Evolutionary conservation across 2,888 invertebrate genomes (phyloP), one percentile per base, ranked within the genome.

Genomic region (Cylindroiulus punctatus): DNA sequence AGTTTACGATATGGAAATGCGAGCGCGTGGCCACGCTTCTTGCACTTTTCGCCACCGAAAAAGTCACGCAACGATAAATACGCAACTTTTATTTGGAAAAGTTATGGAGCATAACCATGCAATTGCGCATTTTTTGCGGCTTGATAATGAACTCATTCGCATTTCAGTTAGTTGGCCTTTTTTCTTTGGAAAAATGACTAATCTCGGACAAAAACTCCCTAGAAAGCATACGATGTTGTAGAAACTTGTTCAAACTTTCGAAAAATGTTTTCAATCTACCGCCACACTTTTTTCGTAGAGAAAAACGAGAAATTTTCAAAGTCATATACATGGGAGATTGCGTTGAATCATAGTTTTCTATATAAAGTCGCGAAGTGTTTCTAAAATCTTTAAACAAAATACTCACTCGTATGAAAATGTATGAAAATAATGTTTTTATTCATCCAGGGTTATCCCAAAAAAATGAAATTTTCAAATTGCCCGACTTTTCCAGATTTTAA

Each of bases 121-220:
- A 76, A 76, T 76, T 30, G 76, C 76, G 30, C 26, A 14, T 30
- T 76, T 76, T 65, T 76, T 76, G 10, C 76, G 5, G 12, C 30
- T 30, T 76, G 76, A 14, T 76, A 76, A 76, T 76, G 76, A 76
- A 76, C 76, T 76, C 76, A 76, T 76, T 76, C 30, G 30, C 76
- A 30, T 76, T 76, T 76, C 76, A 76, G 30, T 76, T 76, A 76
- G 30, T 26, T 76, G 76, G 14, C 14, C 76, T 22, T 76, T 76
- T 76, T 76, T 76, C 19, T 19, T 52, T 1, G 17, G 1, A 26
- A 65, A 44, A 30, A 30, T 76, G 30, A 30, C 76, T 26, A 76
- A 76, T 65, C 57, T n/a, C 8, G 26, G 30, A 14, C 26, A 76
- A 76, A 76, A 76, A 26, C 1, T 3, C 10, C 76, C 26, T 1